Evolutionary conservation across 2,797 vertebrate species (phyloP), one percentile per base, ranked within the genome.

Genomic region (Malacoctenus gilli): DNA sequence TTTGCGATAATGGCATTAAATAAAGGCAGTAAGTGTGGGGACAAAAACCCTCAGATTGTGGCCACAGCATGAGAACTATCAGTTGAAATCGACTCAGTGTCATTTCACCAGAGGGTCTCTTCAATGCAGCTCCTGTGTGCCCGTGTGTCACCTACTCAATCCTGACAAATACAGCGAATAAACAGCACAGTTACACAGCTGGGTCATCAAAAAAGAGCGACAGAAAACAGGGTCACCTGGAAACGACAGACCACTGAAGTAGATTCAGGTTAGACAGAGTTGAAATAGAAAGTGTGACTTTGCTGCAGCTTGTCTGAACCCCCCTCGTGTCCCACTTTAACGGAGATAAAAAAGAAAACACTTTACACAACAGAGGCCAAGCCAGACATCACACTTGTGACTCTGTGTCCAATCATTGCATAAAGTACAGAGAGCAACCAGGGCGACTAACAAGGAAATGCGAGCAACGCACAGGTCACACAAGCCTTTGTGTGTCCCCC

Each of bases 331-430:
- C 14, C 32, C 20, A 36, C 22, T 59, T 49, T 43, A 57, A 47
- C 35, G 21, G 18, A 50, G 21, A 62, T 48, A 53, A 75, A 40
- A 18, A 61, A 53, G 73, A 40, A 18, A 61, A 71, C 40, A 75
- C 53, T 68, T 61, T 68, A 60, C 55, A 69, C 46, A 41, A 65
- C 60, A 40, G 41, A 69, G 40, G 21, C 19, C 46, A 58, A 23
- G 35, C 5, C 1, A 63, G 42, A 61, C 31, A 38, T 75, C 32
- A 40, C 21, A 44, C 59, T 32, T 56, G 13, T 66, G 53, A 40
- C 37, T 84, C 58, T 59, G 35, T 50, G 31, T 59, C 31, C 18
- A 42, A 53, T 64, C 42, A 68, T 31, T 25, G 31, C 11, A 30
- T 35, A 51, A 46, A 19, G 42, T 28, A 31, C 10, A 22, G 18